A percentile compares a stretch with the other conserved stretches of the same genome.
phyloP scores from a whole-genome alignment of 2,888 invertebrate genomes.

The Theretra japonica region DNA sequence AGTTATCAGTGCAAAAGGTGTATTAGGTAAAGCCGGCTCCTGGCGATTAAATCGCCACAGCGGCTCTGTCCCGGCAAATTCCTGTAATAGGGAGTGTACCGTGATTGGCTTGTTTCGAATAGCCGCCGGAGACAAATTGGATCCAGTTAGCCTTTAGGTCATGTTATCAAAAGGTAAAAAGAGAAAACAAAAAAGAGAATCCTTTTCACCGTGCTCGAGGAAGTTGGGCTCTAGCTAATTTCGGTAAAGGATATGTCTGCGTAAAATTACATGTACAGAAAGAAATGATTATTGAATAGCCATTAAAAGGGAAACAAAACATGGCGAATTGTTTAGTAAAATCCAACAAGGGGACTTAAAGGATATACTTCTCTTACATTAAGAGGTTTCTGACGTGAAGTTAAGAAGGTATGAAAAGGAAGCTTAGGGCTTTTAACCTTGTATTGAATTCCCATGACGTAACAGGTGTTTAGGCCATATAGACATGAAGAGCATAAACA shows the following conservation, averaged over 20 bases:
- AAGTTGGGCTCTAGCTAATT: conserved; percentile 7
- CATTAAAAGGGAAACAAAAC: background rate
- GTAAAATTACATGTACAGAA: background rate
- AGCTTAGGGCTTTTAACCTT: conserved; percentile 14
- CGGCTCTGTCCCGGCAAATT: conserved; percentile 60
- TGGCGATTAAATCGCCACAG: conserved; percentile 69
- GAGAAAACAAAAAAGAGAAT: conserved; percentile 36
- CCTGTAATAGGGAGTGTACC: conserved; percentile 66
- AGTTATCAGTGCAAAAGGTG: conserved; percentile 53
- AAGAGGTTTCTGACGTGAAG: conserved; percentile 24
- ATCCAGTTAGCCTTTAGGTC: conserved; percentile 70
- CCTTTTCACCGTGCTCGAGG: conserved; percentile 30
- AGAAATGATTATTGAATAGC: background rate
- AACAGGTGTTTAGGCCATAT: conserved; percentile 22
- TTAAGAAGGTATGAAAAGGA: conserved; percentile 24
- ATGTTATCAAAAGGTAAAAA: conserved; percentile 60
- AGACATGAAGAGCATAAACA: background rate
- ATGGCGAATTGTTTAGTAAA: background rate
- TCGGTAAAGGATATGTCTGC: background rate
- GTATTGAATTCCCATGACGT: conserved; percentile 7
- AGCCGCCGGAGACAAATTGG: conserved; percentile 75
- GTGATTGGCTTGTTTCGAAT: conserved; percentile 78
- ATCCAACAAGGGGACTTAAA: background rate
- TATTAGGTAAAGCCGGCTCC: conserved; percentile 70
- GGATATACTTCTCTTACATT: conserved; percentile 2